Conservation (phyloP, 2,797 vertebrate genomes). For the Anguilla megastoma region DNA sequence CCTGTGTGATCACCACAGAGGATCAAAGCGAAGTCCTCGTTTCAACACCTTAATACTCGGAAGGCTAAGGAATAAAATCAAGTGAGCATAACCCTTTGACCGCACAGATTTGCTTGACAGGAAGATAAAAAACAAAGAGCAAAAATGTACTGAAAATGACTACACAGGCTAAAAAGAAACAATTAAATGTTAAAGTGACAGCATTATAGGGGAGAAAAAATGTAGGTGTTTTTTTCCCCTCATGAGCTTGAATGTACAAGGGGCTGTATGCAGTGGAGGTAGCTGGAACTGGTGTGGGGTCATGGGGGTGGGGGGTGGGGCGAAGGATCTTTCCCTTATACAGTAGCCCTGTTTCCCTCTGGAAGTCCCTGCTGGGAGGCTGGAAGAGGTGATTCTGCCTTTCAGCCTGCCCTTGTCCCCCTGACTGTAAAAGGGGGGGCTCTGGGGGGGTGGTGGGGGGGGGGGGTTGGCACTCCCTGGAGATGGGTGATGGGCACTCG, state of each 20-base stretch:
- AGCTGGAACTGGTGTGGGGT: neutral
- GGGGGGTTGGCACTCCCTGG: constrained; percentile 53
- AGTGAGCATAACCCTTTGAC: neutral
- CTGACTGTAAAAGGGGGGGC: constrained; percentile 68
- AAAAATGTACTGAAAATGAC: neutral
- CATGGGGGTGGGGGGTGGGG: neutral
- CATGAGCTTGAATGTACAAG: no score
- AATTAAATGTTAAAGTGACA: neutral
- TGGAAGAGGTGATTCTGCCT: constrained; percentile 64
- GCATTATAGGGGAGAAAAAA: neutral
- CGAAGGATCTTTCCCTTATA: constrained; percentile 52
- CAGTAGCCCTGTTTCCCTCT: constrained; percentile 59
- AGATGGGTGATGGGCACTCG: constrained; percentile 68
- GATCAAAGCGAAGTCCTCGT: constrained; percentile 9
- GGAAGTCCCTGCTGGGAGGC: constrained; percentile 54
- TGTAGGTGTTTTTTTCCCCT: no score
- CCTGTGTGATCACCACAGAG: neutral
- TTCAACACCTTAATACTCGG: neutral
- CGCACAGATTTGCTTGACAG: neutral
- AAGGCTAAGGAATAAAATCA: neutral
- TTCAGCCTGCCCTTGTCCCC: constrained; percentile 54
- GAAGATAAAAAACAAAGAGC: neutral
- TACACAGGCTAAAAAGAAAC: neutral
- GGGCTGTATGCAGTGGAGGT: neutral
- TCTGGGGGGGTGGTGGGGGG: constrained; percentile 42